Percentiles rank a stretch among this genome's conserved stretches.
Evolutionary conservation across 2,113 vertebrate species (phyloP).

Genomic region (Zosterops japonicus): DNA sequence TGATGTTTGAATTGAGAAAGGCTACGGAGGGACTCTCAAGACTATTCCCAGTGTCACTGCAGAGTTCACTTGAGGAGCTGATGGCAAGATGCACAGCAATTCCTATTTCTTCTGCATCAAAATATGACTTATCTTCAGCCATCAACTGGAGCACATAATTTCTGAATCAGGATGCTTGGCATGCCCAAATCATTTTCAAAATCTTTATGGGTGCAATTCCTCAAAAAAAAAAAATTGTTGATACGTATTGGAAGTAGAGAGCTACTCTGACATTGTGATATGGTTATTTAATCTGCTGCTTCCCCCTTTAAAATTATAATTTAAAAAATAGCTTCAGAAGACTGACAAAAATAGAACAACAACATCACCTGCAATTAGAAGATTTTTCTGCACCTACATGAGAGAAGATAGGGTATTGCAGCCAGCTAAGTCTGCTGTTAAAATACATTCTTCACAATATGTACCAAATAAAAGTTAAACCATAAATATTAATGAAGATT

Average conservation of each 20-base stretch:
- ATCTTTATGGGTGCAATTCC: background rate
- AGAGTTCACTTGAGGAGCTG: background rate
- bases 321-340: background rate
- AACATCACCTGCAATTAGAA: conserved; percentile 39
- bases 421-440: background rate
- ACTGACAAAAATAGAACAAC: conserved; percentile 2
- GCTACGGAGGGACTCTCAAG: background rate
- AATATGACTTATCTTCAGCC: background rate
- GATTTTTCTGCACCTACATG: conserved; percentile 4
- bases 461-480: conserved; percentile 47
- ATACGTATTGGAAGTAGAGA: background rate
- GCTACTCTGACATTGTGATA: background rate
- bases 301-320: background rate
- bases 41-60: background rate
- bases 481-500: conserved; percentile 56
- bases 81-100: background rate
- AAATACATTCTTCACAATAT: conserved; percentile 44
- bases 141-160: background rate
- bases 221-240: background rate
- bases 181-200: background rate
- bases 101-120: background rate
- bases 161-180: background rate
- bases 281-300: background rate
- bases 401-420: background rate
- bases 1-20: background rate